phyloP scores from a whole-genome alignment of 2,888 invertebrate genomes.

The Callimorpha dominula region DNA sequence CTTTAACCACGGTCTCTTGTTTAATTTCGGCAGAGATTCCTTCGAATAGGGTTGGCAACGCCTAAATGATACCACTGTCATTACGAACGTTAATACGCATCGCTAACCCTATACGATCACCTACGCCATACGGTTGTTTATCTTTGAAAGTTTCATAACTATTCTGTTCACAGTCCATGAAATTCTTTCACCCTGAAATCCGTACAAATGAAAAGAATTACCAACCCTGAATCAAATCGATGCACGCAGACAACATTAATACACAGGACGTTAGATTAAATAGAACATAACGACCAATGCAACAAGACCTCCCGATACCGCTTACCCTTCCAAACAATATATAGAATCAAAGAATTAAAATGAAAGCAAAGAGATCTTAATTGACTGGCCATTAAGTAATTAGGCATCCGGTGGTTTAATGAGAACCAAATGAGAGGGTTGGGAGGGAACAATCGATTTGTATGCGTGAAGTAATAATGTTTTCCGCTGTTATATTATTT shows the following conservation, averaged over 20 bases:
- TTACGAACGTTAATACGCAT: not conserved
- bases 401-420: constrained; percentile 81
- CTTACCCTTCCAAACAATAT: constrained; percentile 39
- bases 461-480: constrained; percentile 79
- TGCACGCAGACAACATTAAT: constrained; percentile 56
- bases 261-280: constrained; percentile 67
- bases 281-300: constrained; percentile 60
- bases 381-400: constrained; percentile 78
- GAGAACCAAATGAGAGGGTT: constrained; percentile 84
- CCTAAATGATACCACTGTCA: not conserved
- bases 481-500: constrained; percentile 70
- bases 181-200: constrained; percentile 58
- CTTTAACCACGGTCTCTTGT: not conserved
- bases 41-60: not conserved
- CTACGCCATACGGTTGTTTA: not conserved
- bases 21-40: not conserved
- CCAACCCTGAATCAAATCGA: constrained; percentile 60
- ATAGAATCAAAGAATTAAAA: constrained; percentile 46
- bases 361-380: constrained; percentile 66
- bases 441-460: constrained; percentile 80
- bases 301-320: constrained; percentile 46
- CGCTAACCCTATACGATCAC: not conserved
- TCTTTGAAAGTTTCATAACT: not conserved
- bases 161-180: constrained; percentile 45
- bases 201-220: constrained; percentile 63